Evolutionary conservation across 2,888 invertebrate genomes (phyloP).

Genomic region (Spicauda simplicius): DNA sequence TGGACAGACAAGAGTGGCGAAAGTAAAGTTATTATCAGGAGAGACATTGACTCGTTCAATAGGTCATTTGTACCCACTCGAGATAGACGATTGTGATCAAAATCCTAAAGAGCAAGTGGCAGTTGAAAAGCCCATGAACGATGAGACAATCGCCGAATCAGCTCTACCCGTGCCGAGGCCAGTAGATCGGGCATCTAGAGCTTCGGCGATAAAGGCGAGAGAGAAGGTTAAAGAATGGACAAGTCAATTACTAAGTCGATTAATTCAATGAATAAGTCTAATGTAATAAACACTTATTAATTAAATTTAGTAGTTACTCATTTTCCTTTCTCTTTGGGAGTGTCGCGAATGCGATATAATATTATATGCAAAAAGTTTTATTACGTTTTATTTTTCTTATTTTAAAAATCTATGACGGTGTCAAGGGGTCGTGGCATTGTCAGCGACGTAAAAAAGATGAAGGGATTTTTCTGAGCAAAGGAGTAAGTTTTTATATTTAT

Average conservation of each 20-base stretch:
- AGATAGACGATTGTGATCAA: conserved; percentile 1
- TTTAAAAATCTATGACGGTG: too few species aligned
- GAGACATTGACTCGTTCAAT: conserved; percentile 11
- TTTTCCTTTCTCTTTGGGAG: conserved; percentile 1
- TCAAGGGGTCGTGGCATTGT: too few species aligned
- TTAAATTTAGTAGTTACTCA: neutral
- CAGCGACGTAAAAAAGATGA: neutral
- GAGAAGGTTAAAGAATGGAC: conserved; percentile 8
- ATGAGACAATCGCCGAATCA: too few species aligned
- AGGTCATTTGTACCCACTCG: conserved; percentile 12
- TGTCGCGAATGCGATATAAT: conserved; percentile 13
- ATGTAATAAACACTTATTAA: too few species aligned
- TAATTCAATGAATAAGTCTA: neutral
- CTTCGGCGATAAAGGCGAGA: neutral
- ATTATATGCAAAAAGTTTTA: too few species aligned
- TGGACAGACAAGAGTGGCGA: conserved; percentile 17
- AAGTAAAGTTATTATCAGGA: neutral
- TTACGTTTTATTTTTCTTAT: too few species aligned
- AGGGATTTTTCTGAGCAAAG: neutral
- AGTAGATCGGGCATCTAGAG: neutral
- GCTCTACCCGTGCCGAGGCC: too few species aligned
- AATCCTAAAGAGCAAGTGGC: neutral
- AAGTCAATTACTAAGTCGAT: neutral
- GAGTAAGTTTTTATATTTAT: neutral
- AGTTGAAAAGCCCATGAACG: too few species aligned